phyloP scores from a whole-genome alignment of 1,140 invertebrate genomes.

The Bombus sibiricus region DNA sequence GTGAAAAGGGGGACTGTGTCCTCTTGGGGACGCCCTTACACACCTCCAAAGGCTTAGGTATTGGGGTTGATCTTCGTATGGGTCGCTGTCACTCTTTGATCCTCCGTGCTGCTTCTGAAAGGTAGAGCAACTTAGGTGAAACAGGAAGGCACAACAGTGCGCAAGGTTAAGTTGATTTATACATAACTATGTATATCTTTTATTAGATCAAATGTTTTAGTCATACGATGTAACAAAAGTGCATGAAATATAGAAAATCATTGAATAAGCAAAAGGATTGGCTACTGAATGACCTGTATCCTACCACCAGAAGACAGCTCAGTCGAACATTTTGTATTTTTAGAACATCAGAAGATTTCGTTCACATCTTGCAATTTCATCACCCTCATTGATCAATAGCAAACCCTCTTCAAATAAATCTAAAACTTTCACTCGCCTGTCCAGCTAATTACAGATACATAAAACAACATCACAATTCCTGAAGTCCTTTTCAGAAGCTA shows the following conservation, averaged over 20 bases:
- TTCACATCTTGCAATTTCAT: not conserved
- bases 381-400: not conserved
- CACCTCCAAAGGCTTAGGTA: slow-evolving; percentile 50
- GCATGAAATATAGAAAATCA: not conserved
- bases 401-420: not conserved
- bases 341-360: too few relatives aligned
- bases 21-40: slow-evolving; percentile 62
- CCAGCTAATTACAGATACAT: not conserved
- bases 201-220: too few relatives aligned
- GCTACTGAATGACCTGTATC: too few relatives aligned
- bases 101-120: slow-evolving; percentile 16
- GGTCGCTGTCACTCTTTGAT: slow-evolving; percentile 32
- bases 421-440: not conserved
- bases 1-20: slow-evolving; percentile 63
- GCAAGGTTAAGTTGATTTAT: not conserved
- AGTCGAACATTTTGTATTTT: too few relatives aligned
- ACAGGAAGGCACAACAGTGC: too few relatives aligned
- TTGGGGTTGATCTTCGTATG: slow-evolving; percentile 45
- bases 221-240: not conserved
- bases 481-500: not conserved
- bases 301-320: too few relatives aligned
- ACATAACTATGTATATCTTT: too few relatives aligned
- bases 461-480: not conserved
- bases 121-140: not conserved
- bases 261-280: not conserved